Percentiles rank a stretch among this genome's conserved stretches.
Conservation (phyloP, 2,113 vertebrate species). For the Phrynosoma platyrhinos region DNA sequence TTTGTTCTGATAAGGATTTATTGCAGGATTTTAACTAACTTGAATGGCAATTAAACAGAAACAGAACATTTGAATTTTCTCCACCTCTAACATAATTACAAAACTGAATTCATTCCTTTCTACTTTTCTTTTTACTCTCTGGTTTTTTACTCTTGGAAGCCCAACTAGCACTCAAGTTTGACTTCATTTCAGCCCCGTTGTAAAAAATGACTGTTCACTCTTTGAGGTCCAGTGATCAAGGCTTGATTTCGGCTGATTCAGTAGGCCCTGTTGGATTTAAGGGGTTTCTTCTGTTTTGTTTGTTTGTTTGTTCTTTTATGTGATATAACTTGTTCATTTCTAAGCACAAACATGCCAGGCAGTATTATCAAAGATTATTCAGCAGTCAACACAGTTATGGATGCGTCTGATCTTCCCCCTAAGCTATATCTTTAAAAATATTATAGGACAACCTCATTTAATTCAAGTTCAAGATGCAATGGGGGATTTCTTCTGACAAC, state of each 20-base stretch:
- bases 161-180: neutral
- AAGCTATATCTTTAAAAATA: neutral
- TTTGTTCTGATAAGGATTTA: no score
- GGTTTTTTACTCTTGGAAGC: no score
- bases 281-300: neutral
- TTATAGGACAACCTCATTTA: neutral
- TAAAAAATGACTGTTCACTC: neutral
- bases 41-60: no score
- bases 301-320: neutral
- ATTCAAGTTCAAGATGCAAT: neutral
- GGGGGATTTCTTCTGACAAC: neutral
- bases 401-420: neutral
- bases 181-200: neutral
- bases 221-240: neutral
- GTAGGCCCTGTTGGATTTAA: no score
- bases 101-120: no score
- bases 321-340: neutral
- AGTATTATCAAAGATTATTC: neutral
- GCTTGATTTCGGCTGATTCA: neutral
- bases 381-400: neutral
- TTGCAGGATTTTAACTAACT: no score
- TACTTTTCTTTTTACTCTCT: no score
- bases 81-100: no score
- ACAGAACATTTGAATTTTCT: no score
- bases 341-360: neutral